Conservation (phyloP, 1,140 invertebrate species). For the Ooceraea biroi region DNA sequence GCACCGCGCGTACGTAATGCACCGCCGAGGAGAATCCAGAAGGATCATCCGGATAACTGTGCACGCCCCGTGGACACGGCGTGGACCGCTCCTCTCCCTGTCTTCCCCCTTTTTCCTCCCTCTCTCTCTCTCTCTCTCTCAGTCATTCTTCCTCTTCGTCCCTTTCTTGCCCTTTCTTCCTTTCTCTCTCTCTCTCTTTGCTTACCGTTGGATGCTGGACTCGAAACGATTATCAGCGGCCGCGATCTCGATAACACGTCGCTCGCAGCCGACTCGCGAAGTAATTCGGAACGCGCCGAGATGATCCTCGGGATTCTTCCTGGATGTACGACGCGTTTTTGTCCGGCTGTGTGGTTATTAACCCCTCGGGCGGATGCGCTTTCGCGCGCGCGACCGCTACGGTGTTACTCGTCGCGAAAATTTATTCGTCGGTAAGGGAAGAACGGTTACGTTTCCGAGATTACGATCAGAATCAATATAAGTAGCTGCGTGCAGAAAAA, state of each 20-base stretch:
- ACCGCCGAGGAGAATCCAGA: constrained; percentile 30
- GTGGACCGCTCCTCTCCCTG: constrained; percentile 7
- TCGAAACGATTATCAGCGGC: constrained; percentile 56
- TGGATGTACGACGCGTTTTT: constrained; percentile 48
- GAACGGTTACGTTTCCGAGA: constrained; percentile 5
- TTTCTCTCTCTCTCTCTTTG: neutral
- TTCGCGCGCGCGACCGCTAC: constrained; percentile 4
- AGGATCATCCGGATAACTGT: constrained; percentile 58
- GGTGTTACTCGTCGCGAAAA: constrained; percentile 23
- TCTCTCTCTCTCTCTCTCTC: constrained; percentile 6
- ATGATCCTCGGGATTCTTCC: constrained; percentile 48
- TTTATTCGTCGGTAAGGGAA: neutral
- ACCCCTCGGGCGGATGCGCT: constrained; percentile 11
- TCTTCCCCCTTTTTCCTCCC: neutral
- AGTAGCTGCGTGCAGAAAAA: constrained; percentile 21
- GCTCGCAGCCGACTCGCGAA: constrained; percentile 52
- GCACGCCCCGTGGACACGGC: constrained; percentile 54
- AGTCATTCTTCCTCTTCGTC: neutral
- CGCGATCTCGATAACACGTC: constrained; percentile 59
- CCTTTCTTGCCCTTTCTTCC: neutral
- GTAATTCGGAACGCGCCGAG: constrained; percentile 53
- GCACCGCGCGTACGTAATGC: constrained; percentile 40
- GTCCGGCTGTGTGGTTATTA: constrained; percentile 19
- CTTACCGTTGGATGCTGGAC: constrained; percentile 40
- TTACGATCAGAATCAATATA: neutral